Conservation (phyloP, 2,797 vertebrate genomes). For the Halcyon badia region DNA sequence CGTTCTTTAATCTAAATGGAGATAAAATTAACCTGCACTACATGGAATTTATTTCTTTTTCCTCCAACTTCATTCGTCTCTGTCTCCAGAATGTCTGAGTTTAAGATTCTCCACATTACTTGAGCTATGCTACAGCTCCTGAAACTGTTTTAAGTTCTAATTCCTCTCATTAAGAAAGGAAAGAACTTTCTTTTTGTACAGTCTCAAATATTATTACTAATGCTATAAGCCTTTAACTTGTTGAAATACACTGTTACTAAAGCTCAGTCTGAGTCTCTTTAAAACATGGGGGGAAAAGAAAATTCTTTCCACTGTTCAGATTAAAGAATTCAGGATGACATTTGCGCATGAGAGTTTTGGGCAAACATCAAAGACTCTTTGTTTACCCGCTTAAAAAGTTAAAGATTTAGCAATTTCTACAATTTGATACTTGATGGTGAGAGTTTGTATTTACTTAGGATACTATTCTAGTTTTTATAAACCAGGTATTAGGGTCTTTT, state of each 20-base stretch:
- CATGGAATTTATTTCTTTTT: background rate
- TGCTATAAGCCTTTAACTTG: background rate
- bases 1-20: background rate
- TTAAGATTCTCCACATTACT: background rate
- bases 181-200: background rate
- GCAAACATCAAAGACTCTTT: background rate
- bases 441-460: background rate
- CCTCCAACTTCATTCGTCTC: background rate
- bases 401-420: background rate
- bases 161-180: background rate
- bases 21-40: background rate
- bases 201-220: background rate
- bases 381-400: background rate
- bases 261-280: background rate
- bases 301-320: background rate
- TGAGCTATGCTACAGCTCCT: background rate
- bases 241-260: background rate
- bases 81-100: background rate
- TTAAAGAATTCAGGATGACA: background rate
- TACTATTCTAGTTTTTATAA: background rate
- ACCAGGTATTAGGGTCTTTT: background rate
- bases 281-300: background rate
- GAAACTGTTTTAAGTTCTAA: background rate
- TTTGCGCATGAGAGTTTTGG: background rate
- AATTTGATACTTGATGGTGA: background rate